phyloP scores from a whole-genome alignment of 1,140 invertebrate genomes.

The Anoplophora glabripennis region DNA sequence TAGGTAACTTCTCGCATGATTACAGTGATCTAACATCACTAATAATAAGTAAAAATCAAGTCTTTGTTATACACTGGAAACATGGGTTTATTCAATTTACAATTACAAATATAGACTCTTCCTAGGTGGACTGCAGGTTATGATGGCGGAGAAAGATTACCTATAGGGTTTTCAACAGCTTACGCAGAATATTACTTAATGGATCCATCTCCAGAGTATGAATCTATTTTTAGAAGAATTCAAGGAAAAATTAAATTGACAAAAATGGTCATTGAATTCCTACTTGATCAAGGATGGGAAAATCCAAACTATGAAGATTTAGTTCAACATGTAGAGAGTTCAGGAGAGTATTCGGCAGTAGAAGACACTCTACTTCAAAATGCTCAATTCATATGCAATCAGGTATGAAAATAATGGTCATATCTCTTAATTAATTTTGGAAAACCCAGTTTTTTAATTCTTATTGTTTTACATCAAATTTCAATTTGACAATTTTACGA shows the following conservation, averaged over 20 bases:
- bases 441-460: too few relatives aligned
- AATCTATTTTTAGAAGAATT: slow-evolving; percentile 66
- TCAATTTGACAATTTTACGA: too few relatives aligned
- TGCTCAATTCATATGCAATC: slow-evolving; percentile 83
- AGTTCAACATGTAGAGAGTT: slow-evolving; percentile 55
- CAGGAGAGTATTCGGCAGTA: slow-evolving; percentile 60
- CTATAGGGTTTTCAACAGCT: slow-evolving; percentile 75
- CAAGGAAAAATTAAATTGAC: slow-evolving; percentile 77
- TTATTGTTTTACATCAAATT: background rate
- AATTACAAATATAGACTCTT: too few relatives aligned
- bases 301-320: slow-evolving; percentile 79
- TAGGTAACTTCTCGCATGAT: too few relatives aligned
- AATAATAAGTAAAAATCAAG: too few relatives aligned
- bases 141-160: slow-evolving; percentile 75
- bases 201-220: slow-evolving; percentile 70
- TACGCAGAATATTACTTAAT: slow-evolving; percentile 82
- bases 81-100: too few relatives aligned
- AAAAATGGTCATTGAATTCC: slow-evolving; percentile 80
- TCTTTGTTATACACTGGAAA: too few relatives aligned
- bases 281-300: slow-evolving; percentile 62
- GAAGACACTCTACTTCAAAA: slow-evolving; percentile 78
- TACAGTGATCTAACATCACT: too few relatives aligned
- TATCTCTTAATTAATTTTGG: too few relatives aligned
- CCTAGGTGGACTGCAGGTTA: slow-evolving; percentile 70
- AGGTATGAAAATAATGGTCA: slow-evolving; percentile 50